These are phyloP conservation scores for Aphidius ervi DNA, from an alignment of 1,140 invertebrate species.

Conservation along the genomic window DNA sequence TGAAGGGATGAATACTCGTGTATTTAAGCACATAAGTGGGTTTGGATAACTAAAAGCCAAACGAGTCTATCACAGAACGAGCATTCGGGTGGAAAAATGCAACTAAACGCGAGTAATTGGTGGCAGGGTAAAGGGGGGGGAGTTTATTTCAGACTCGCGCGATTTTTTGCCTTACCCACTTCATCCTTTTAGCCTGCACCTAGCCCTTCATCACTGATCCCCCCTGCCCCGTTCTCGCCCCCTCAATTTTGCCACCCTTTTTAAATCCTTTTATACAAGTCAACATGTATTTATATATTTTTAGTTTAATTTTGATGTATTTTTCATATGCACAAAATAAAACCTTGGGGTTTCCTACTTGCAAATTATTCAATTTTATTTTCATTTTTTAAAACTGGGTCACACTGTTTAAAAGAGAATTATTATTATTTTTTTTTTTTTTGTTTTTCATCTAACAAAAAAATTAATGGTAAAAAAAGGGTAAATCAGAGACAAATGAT, in stretches of 20 bases:
- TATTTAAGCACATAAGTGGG: constrained; percentile 34
- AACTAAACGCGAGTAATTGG: constrained; percentile 55
- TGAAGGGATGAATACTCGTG: constrained; percentile 1
- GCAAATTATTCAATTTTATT: constrained; percentile 8
- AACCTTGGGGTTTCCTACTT: background rate
- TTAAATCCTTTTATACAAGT: too few relatives aligned
- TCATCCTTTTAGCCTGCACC: background rate
- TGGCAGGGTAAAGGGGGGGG: constrained; percentile 27
- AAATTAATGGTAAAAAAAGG: background rate
- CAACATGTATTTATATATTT: too few relatives aligned
- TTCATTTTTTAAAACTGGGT: constrained; percentile 3
- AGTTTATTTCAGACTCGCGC: background rate
- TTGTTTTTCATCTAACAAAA: background rate
- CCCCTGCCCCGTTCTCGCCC: background rate
- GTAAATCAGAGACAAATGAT: too few relatives aligned
- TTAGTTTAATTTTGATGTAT: too few relatives aligned
- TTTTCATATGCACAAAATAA: constrained; percentile 13
- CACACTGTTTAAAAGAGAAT: background rate
- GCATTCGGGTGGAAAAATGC: constrained; percentile 53
- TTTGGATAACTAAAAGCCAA: constrained; percentile 50
- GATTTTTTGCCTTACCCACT: constrained; percentile 6
- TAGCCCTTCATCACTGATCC: background rate
- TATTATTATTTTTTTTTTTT: too few relatives aligned
- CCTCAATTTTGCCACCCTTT: too few relatives aligned
- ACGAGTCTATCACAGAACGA: constrained; percentile 46